phyloP scores from a whole-genome alignment of 2,113 vertebrate genomes.

The Raja brachyura region DNA sequence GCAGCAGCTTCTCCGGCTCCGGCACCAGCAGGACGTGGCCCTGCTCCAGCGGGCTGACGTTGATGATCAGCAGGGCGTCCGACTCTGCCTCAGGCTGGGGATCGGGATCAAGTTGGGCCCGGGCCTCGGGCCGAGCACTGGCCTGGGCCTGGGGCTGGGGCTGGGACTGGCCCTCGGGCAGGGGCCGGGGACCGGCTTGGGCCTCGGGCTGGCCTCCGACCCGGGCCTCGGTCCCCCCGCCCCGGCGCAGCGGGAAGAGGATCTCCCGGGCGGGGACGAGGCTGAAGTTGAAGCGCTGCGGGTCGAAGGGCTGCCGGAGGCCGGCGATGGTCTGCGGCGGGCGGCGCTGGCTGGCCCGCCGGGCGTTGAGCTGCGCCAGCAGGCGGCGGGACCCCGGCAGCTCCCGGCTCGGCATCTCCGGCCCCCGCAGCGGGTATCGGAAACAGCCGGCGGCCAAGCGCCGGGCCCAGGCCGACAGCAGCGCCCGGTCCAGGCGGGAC shows the following conservation, averaged over 20 bases:
- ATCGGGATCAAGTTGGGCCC: too few relatives aligned
- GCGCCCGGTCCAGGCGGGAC: slow-evolving; percentile 61
- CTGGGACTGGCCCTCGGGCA: background rate
- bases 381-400: slow-evolving; percentile 62
- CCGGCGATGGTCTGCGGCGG: slow-evolving; percentile 71
- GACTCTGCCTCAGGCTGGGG: background rate
- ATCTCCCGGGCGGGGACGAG: slow-evolving; percentile 66
- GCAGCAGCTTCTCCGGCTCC: slow-evolving; percentile 56
- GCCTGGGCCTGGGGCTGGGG: background rate
- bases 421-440: slow-evolving; percentile 62
- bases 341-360: slow-evolving; percentile 67
- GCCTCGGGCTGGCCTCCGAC: too few relatives aligned
- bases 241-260: slow-evolving; percentile 62
- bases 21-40: slow-evolving; percentile 83
- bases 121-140: too few relatives aligned
- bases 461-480: slow-evolving; percentile 66
- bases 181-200: background rate
- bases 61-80: slow-evolving; percentile 63
- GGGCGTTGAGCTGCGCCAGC: slow-evolving; percentile 76
- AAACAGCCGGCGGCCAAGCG: slow-evolving; percentile 68
- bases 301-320: slow-evolving; percentile 68
- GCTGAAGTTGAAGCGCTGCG: slow-evolving; percentile 73
- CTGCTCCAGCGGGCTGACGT: slow-evolving; percentile 77
- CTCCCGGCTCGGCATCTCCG: slow-evolving; percentile 59
- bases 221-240: background rate